Conservation (phyloP, 2,113 vertebrate genomes). For the Centropus bengalensis region DNA sequence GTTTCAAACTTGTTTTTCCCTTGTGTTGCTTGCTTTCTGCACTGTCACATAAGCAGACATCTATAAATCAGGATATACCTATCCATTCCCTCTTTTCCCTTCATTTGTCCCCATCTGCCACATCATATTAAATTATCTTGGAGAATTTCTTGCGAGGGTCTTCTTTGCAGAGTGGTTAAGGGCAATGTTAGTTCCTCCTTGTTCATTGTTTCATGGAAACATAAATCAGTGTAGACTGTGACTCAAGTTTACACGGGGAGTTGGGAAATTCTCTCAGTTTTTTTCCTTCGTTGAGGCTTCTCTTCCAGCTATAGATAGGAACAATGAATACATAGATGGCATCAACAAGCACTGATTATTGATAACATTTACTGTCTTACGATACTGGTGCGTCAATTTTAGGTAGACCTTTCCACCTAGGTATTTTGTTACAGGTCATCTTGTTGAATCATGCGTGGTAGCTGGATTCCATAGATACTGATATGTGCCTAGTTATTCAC, state of each 20-base stretch:
- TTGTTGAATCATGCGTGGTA: conserved; percentile 1
- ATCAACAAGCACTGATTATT: background rate
- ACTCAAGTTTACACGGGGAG: background rate
- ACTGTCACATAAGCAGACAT: background rate
- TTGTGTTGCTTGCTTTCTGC: background rate
- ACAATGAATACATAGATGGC: background rate
- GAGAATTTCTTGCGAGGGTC: background rate
- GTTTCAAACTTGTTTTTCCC: background rate
- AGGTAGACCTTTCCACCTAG: conserved; percentile 34
- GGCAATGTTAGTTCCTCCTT: conserved; percentile 32
- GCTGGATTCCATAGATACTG: background rate
- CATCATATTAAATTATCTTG: background rate
- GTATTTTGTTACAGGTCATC: conserved; percentile 48
- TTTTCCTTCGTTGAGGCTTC: background rate
- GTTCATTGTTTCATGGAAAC: conserved; percentile 12
- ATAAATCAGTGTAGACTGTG: background rate
- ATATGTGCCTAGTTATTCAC: conserved; percentile 1
- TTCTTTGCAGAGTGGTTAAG: conserved; percentile 1
- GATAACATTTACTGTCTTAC: background rate
- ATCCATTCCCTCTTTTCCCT: background rate
- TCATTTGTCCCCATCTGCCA: background rate
- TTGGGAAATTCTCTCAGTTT: conserved; percentile 13
- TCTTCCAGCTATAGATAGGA: background rate
- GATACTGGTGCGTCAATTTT: conserved; percentile 27
- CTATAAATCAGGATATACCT: background rate